Evolutionary conservation across 2,888 invertebrate species (phyloP).

Genomic region (Agonopterix arenella): DNA sequence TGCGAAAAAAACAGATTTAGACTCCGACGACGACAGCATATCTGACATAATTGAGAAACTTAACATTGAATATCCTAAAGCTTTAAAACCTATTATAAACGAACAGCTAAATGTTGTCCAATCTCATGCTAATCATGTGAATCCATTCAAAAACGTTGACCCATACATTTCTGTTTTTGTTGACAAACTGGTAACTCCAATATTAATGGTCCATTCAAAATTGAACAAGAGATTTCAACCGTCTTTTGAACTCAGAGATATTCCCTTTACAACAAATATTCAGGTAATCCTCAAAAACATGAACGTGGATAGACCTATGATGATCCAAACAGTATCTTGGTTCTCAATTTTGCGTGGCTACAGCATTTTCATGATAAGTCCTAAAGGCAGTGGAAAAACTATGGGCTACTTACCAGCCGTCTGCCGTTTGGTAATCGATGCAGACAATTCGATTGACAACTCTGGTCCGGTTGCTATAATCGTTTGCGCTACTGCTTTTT

Average conservation of each 20-base stretch:
- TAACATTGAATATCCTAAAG: slow-evolving; percentile 17
- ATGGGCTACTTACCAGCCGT: slow-evolving; percentile 83
- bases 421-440: slow-evolving; percentile 75
- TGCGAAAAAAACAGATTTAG: neutral
- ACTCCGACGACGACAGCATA: slow-evolving; percentile 30
- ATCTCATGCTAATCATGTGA: slow-evolving; percentile 29
- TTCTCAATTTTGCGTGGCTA: slow-evolving; percentile 80
- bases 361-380: slow-evolving; percentile 80
- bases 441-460: slow-evolving; percentile 36
- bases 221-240: slow-evolving; percentile 45
- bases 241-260: slow-evolving; percentile 35
- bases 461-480: slow-evolving; percentile 81
- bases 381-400: slow-evolving; percentile 81
- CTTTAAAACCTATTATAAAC: slow-evolving; percentile 1
- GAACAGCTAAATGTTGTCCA: neutral
- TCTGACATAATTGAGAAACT: slow-evolving; percentile 28
- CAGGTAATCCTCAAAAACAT: slow-evolving; percentile 41
- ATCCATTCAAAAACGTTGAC: slow-evolving; percentile 57
- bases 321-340: slow-evolving; percentile 84
- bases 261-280: slow-evolving; percentile 47
- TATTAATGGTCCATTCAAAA: slow-evolving; percentile 62
- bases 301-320: slow-evolving; percentile 53
- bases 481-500: slow-evolving; percentile 78
- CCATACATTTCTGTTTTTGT: slow-evolving; percentile 52
- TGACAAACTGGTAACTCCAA: slow-evolving; percentile 54